A percentile compares a stretch with the other conserved stretches of the same genome.
phyloP scores from a whole-genome alignment of 2,797 vertebrate species.

The Sparus aurata region DNA sequence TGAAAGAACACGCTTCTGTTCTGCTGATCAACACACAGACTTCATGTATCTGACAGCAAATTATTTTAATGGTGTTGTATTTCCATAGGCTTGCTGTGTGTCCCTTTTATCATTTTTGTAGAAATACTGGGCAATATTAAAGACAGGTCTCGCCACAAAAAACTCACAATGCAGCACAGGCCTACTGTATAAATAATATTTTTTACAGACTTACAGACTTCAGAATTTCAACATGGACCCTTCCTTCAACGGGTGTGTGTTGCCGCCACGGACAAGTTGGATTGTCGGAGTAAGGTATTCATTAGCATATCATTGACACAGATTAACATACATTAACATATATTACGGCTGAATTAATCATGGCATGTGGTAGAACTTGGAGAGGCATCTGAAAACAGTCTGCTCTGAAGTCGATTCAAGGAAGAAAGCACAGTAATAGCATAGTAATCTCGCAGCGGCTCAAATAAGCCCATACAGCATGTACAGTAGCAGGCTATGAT shows the following conservation, averaged over 20 bases:
- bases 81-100: neutral
- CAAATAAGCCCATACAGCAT: conserved; percentile 47
- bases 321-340: conserved; percentile 89
- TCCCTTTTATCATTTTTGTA: conserved; percentile 11
- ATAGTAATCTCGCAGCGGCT: conserved; percentile 59
- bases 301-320: conserved; percentile 88
- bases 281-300: conserved; percentile 83
- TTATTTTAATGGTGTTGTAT: neutral
- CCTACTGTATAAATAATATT: conserved; percentile 48
- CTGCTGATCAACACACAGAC: neutral
- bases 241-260: conserved; percentile 67
- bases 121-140: neutral
- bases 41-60: neutral
- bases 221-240: conserved; percentile 72
- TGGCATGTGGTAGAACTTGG: conserved; percentile 78
- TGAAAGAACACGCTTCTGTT: conserved; percentile 3
- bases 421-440: conserved; percentile 53
- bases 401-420: conserved; percentile 78
- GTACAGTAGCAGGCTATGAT: conserved; percentile 56
- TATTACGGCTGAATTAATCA: conserved; percentile 83
- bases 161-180: conserved; percentile 20
- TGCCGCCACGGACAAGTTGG: conserved; percentile 73
- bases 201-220: conserved; percentile 24
- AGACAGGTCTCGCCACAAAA: conserved; percentile 9
- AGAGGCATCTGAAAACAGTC: conserved; percentile 79